Evolutionary conservation across 2,797 vertebrate species (phyloP), one percentile per base, ranked within the genome.

Genomic region (Argya squamiceps): DNA sequence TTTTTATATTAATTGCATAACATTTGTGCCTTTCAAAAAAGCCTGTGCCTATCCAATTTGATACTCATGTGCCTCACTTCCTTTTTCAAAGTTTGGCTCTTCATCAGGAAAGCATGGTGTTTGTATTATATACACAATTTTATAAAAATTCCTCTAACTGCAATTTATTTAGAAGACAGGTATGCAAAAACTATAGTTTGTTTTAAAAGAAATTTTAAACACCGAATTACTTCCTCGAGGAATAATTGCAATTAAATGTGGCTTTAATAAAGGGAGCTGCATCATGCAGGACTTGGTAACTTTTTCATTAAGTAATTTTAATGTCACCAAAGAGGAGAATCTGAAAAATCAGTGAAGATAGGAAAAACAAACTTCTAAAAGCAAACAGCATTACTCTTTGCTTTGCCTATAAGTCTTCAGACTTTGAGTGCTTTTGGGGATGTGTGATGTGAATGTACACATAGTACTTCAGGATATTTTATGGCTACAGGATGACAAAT

Each of bases 21-120:
- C 96, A 74, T 98, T 98, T 98, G 99, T 99, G 99, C 99, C 99
- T 99, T 98, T 91, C 12, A 60, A 86, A 86, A 98, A 98, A 97
- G 97, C 97, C 96, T 96, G 97, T 98, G 98, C 98, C 98, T 98
- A 81, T 97, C 84, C 92, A 93, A 44, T 97, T 95, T 96, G 79
- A 97, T 82, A 84, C 93, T 95, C 96, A 97, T 4, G 96, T 98
- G 98, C 98, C 98, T 98, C 93, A 89, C 96, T 97, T 94, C 92
- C 91, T 92, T 93, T 95, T 97, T 97, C 95, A 96, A 96, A 97
- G 65, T 97, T 97, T 95, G 96, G 85, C 43, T 93, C 92, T 97
- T 96, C 84, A 89, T 97, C 98, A 96, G 97, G 96, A 97, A 97
- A 97, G 69, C 65, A 65, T 43, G 6, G 47, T 89, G 44, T 97